Evolutionary conservation across 2,888 invertebrate species (phyloP).

Genomic region (Coleophora flavipennella): DNA sequence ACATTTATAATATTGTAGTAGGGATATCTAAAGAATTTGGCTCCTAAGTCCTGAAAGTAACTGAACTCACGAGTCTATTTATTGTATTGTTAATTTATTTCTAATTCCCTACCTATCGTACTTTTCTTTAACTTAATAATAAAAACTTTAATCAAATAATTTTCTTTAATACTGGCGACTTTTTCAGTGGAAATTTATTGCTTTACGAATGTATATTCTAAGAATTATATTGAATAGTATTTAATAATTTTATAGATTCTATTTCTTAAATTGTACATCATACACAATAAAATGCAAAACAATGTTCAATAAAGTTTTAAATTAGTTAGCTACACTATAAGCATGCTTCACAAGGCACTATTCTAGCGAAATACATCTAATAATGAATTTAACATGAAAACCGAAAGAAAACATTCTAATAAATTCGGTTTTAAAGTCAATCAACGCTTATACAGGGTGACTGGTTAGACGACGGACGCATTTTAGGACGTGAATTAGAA

Average conservation of each 20-base stretch:
- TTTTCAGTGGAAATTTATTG: slow-evolving; percentile 55
- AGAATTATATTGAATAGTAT: slow-evolving; percentile 19
- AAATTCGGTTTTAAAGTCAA: slow-evolving; percentile 64
- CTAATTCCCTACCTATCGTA: no score
- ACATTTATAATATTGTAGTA: no score
- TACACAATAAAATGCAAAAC: slow-evolving; percentile 57
- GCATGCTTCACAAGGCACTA: slow-evolving; percentile 72
- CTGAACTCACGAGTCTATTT: no score
- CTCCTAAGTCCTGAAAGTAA: no score
- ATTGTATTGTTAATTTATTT: no score
- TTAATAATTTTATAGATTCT: slow-evolving; percentile 15
- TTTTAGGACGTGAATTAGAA: no score
- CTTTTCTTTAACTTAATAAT: no score
- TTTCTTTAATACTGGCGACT: slow-evolving; percentile 49
- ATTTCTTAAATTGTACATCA: slow-evolving; percentile 30
- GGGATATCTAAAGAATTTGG: no score
- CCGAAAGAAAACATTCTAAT: slow-evolving; percentile 48
- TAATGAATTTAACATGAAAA: slow-evolving; percentile 39
- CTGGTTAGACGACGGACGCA: no score
- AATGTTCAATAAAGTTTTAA: slow-evolving; percentile 40
- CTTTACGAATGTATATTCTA: slow-evolving; percentile 34
- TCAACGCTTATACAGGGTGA: no score
- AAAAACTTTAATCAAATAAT: slow-evolving; percentile 3
- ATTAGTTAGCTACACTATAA: slow-evolving; percentile 47
- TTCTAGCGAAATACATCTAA: slow-evolving; percentile 56